Base-by-base conservation (phyloP, 2,797 vertebrate species). In the Thunnus albacares region DNA sequence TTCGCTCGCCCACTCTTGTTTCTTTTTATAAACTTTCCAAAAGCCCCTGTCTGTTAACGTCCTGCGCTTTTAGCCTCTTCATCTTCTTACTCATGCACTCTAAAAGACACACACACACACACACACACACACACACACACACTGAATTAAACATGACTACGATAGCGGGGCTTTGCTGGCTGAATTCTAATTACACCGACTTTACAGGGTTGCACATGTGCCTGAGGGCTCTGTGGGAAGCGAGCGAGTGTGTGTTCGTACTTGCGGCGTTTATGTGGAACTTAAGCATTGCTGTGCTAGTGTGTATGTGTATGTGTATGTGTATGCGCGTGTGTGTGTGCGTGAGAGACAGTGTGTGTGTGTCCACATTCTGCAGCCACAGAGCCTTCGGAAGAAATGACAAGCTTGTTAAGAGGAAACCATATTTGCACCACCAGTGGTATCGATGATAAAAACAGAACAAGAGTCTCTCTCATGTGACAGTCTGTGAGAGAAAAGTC, bases 131-230 rank as follows among this genome's bases (percentile, higher is more conserved):
- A 53, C 79, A 75, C 71, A 68, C 75, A 64, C 26, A 66, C 87
- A 55, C 87, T 95, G 91, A 96, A 96, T 96, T 95, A 95, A 95
- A 95, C 93, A 96, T 95, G 94, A 89, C 90, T 62, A 80, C 82
- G 84, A 94, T 90, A 91, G 92, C 82, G 82, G 83, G 78, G 81
- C 94, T 93, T 90, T 89, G 91, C 90, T 86, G 90, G 77, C 81
- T 95, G 94, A 96, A 95, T 95, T 92, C 92, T 95, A 95, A 96
- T 95, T 93, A 95, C 92, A 94, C 59, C 8, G 79, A 89, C 88
- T 83, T 89, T 86, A 83, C 89, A 86, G 89, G 87, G 78, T 43
- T 80, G 84, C 82, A 84, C 56, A 72, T 84, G 86, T 59, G 84
- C 77, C 76, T 11, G 41, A 41, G 63, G 79, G 59, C 74, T 45